phyloP scores from a whole-genome alignment of 2,888 invertebrate genomes.

The Calliphora vomitoria region DNA sequence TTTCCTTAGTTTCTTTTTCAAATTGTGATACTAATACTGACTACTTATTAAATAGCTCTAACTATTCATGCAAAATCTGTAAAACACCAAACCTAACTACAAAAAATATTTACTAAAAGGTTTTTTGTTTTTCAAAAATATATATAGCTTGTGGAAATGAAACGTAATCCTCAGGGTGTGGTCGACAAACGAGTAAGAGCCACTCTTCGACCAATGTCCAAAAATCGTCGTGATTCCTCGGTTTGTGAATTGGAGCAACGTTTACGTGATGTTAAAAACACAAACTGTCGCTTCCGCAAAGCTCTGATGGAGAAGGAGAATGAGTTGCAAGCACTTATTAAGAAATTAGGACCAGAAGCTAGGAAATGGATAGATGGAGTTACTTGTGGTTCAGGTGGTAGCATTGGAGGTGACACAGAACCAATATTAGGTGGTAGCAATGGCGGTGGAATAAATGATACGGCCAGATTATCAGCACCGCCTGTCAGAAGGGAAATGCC shows the following conservation, averaged over 20 bases:
- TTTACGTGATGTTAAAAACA: slow-evolving; percentile 92
- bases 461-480: slow-evolving; percentile 82
- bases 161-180: slow-evolving; percentile 92
- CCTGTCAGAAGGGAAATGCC: slow-evolving; percentile 84
- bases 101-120: background rate
- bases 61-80: slow-evolving; percentile 65
- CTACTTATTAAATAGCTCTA: slow-evolving; percentile 13
- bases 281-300: slow-evolving; percentile 93
- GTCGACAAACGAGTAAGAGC: slow-evolving; percentile 94
- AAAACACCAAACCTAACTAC: background rate
- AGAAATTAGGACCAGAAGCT: slow-evolving; percentile 84
- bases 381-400: slow-evolving; percentile 78
- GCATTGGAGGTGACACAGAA: slow-evolving; percentile 80
- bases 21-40: slow-evolving; percentile 12
- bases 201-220: slow-evolving; percentile 93
- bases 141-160: slow-evolving; percentile 92
- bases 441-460: slow-evolving; percentile 78
- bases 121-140: background rate
- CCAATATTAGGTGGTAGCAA: slow-evolving; percentile 81
- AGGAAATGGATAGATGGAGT: slow-evolving; percentile 84
- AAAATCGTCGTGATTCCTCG: slow-evolving; percentile 91
- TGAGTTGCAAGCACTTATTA: slow-evolving; percentile 88
- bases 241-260: slow-evolving; percentile 93
- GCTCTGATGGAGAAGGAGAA: slow-evolving; percentile 93
- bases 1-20: background rate